Evolutionary conservation across 2,113 vertebrate species (phyloP), one percentile per base, ranked within the genome.

Genomic region (Leuciscus idus): DNA sequence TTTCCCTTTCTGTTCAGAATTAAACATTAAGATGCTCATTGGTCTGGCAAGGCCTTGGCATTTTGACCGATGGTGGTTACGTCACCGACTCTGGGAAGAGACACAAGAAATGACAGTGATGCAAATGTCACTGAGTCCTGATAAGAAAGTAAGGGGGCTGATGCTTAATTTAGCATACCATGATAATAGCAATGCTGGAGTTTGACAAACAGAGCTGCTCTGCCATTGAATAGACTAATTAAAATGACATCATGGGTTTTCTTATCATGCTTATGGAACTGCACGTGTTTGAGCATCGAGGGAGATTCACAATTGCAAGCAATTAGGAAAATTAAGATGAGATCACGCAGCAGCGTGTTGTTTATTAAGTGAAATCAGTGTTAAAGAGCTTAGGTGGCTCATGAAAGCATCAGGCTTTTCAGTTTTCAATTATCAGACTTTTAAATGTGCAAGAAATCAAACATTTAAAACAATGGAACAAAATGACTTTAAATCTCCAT

Each of bases 281-380:
- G 48, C 64, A 57, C 17, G 15, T 73, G 72, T 2, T 26, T 66
- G 33, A 61, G 72, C 43, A 82, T 81, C 26, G 50, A 64, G 76
- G 68, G 50, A 59, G 17, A 68, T 70, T 79, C 36, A 26, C 78
- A 83, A 87, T 55, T 43, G 28, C 26, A 87, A 72, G 76, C 86
- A 83, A 87, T 89, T 87, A 83, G 19, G 1, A 74, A 82, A 75
- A 87, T 57, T 28, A 52, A 68, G 68, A 76, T 46, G 64, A 81
- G 78, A 87, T 77, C 72, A 59, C 36, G 23, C 21, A 83, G 52
- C 1, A 43, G 82, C 11, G 52, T 80, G 68, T 46, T 82, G 57
- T 81, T 89, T 82, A 81, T 75, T 30, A 76, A 57, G 55, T 52
- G 39, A 87, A 85, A 66, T 61, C 57, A 26, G 77, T 48, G 15